Evolutionary conservation across 2,113 vertebrate species (phyloP), one percentile per base, ranked within the genome.

Genomic region (Caranx ignobilis): DNA sequence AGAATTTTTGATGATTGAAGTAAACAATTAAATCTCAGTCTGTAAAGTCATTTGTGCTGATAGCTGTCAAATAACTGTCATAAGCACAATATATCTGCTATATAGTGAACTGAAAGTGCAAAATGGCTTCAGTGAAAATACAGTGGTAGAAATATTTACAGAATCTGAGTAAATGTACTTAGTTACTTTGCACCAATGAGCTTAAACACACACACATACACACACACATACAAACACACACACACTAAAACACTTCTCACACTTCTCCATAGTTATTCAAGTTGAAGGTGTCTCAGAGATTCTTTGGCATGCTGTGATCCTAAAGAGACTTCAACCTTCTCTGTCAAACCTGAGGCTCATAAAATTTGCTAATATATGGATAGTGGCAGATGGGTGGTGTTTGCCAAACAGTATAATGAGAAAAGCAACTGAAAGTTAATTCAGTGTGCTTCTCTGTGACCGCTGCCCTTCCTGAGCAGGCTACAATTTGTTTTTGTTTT

Each of bases 301-400:
- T 84, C 54, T 88, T 76, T 52, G 34, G 55, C 21, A 32, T 65
- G 69, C 62, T 60, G 65, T 81, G 73, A 61, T 66, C 70, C 35
- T 67, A 37, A 74, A 68, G 73, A 54, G 21, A 50, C 34, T 83
- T 77, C 21, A 43, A 83, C 87, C 86, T 88, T 86, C 66, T 5
- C 65, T 83, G 86, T 87, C 87, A 83, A 66, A 71, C 63, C 71
- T 43, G 66, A 34, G 39, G 61, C 79, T 65, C 62, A 39, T 88
- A 79, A 90, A 84, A 67, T 71, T 88, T 89, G 86, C 86, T 79
- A 86, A 88, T 89, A 81, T 83, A 87, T 90, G 83, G 45, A 75
- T 6, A 66, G 79, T 31, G 43, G 71, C 89, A 91, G 90, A 88
- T 90, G 88, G 88, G 71, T 8, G 59, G 47, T 73, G 19, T 75